Base-by-base conservation (phyloP, 2,113 vertebrate genomes). In the Indicator maculatus region DNA sequence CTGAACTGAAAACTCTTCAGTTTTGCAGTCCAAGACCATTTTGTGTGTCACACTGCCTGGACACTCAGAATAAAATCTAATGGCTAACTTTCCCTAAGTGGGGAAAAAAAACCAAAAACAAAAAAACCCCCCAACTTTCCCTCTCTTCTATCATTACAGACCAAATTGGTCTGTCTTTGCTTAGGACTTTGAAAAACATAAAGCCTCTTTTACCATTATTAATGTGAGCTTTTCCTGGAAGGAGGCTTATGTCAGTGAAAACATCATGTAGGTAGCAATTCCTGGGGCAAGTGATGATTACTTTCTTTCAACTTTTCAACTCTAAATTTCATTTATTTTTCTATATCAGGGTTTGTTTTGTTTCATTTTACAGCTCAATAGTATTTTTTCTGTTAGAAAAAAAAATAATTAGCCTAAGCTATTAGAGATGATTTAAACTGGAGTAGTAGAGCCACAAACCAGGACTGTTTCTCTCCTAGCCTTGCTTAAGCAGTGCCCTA, bases 351-450 rank as follows among this genome's bases (percentile, higher is more conserved):
- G 1, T 24, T 52, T 12, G 50, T 52, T 52, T 52, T 24, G 23
- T 52, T 81, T 31, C 58, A 56, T 85, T 83, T 60, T 30, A n/a
- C 64, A 74, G 21, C 11, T 72, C 12, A 21, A 16, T 52, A 50
- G 16, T 26, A 38, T 3, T n/a, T 55, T 53, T 50, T 12, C 15
- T 18, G 1, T 3, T 11, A 15, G 14, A 4, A 6, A 6, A 6
- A 6, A 36, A 50, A 45, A 9, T 23, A 71, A 45, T 30, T 41
- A 44, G 7, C 20, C 19, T 39, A 9, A 13, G 11, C 16, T 64
- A 20, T 80, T 87, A 33, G 23, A 74, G 24, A 11, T 67, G 0
- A 53, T 63, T 79, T 89, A 63, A 55, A 52, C 44, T 38, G 41
- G 21, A 53, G 30, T 36, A 56, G 31, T 8, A 59, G 64, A 89